Conservation (phyloP, 2,888 invertebrate genomes). For the Watsonalla binaria region DNA sequence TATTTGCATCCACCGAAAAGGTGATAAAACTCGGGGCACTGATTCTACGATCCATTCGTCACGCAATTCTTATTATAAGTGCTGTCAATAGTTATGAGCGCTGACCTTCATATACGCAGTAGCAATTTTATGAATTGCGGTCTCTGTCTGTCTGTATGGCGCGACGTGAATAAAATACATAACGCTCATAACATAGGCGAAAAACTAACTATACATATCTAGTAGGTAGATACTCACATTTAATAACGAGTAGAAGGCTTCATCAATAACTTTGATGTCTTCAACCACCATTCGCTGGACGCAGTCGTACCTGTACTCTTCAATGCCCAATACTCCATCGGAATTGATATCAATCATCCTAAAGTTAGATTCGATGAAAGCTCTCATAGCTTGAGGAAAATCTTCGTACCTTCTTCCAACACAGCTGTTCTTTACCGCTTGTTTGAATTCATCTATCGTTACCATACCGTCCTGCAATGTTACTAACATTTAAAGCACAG, state of each 20-base stretch:
- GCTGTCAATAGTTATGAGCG: no score
- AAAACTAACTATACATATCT: neutral
- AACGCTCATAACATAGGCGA: no score
- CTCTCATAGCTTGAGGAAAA: slow-evolving; percentile 91
- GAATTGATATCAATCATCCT: slow-evolving; percentile 88
- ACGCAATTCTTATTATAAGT: no score
- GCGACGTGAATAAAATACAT: no score
- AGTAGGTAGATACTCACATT: slow-evolving; percentile 79
- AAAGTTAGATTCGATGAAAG: slow-evolving; percentile 91
- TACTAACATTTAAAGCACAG: slow-evolving; percentile 14
- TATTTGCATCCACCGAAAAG: no score
- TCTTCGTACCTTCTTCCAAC: slow-evolving; percentile 87
- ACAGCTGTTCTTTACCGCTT: slow-evolving; percentile 88
- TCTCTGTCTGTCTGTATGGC: no score
- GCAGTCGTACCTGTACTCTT: slow-evolving; percentile 91
- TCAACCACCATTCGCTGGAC: slow-evolving; percentile 89
- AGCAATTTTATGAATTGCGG: no score
- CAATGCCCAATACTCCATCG: slow-evolving; percentile 87
- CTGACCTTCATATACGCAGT: no score
- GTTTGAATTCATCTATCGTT: slow-evolving; percentile 88
- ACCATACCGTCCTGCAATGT: slow-evolving; percentile 86
- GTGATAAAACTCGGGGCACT: no score
- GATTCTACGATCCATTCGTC: no score
- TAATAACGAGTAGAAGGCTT: slow-evolving; percentile 86
- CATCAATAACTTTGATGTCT: slow-evolving; percentile 85